A percentile compares a stretch with the other conserved stretches of the same genome.
phyloP scores from a whole-genome alignment of 2,888 invertebrate genomes.

The Trissolcus brochymenae region DNA sequence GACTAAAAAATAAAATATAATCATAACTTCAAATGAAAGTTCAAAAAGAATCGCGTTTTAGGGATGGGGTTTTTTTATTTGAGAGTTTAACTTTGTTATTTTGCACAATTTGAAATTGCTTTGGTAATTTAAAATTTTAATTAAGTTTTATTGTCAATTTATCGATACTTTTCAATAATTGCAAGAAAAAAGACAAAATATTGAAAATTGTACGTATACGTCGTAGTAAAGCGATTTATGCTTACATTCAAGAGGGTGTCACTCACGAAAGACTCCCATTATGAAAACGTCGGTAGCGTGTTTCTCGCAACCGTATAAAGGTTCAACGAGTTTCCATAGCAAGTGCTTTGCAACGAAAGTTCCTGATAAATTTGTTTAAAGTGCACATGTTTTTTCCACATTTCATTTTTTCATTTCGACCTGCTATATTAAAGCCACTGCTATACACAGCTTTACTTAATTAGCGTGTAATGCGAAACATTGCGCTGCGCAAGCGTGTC shows the following conservation, averaged over 20 bases:
- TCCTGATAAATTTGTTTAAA: conserved; percentile 52
- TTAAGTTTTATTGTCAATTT: conserved; percentile 48
- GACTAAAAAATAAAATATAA: too few species aligned
- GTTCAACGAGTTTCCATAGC: conserved; percentile 54
- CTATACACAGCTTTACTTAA: conserved; percentile 20
- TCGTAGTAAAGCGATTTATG: conserved; percentile 53
- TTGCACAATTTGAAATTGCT: too few species aligned
- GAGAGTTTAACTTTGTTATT: too few species aligned
- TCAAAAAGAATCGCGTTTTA: too few species aligned
- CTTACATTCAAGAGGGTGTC: conserved; percentile 57
- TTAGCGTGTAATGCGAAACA: conserved; percentile 37
- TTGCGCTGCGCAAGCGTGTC: neutral
- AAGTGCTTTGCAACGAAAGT: conserved; percentile 48
- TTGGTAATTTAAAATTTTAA: conserved; percentile 12
- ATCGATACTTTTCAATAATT: conserved; percentile 44
- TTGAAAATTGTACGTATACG: conserved; percentile 47
- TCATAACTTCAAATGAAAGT: too few species aligned
- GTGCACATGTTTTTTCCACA: conserved; percentile 29
- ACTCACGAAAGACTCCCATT: conserved; percentile 55
- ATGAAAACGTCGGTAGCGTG: conserved; percentile 57
- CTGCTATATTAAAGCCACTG: conserved; percentile 13
- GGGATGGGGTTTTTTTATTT: too few species aligned
- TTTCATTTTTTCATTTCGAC: conserved; percentile 21
- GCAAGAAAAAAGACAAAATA: conserved; percentile 35
- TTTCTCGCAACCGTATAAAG: conserved; percentile 53